A percentile compares a stretch with the other conserved stretches of the same genome.
Evolutionary conservation across 2,113 vertebrate species (phyloP).

Genomic region (Peromyscus polionotus): DNA sequence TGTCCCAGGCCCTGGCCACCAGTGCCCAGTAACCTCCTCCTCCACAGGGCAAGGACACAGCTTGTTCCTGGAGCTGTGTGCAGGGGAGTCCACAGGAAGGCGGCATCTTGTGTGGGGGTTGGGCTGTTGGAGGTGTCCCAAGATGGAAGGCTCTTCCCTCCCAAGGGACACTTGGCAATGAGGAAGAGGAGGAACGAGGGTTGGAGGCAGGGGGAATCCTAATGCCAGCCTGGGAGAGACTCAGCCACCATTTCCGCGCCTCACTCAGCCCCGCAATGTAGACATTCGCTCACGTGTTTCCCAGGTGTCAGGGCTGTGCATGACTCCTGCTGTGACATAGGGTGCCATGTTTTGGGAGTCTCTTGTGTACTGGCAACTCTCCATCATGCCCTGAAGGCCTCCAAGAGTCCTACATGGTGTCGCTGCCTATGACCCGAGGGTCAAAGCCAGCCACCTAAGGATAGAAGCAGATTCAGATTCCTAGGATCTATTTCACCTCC

Average conservation of each 20-base stretch:
- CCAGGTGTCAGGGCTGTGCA: not conserved
- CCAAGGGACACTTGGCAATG: not conserved
- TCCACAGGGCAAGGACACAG: not conserved
- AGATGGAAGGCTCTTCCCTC: not conserved
- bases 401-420: not conserved
- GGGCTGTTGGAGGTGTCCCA: not conserved
- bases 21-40: not conserved
- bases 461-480: not conserved
- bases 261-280: fast-evolving
- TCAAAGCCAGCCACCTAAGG: not conserved
- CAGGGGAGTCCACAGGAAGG: not conserved
- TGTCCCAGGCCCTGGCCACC: not conserved
- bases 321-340: not conserved
- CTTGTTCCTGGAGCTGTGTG: not conserved
- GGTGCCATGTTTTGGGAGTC: not conserved
- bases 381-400: not conserved
- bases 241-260: not conserved
- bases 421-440: not conserved
- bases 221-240: not conserved
- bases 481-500: not conserved
- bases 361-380: fast-evolving
- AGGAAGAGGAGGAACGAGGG: not conserved
- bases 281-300: fast-evolving
- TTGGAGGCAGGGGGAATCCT: not conserved
- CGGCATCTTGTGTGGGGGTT: not conserved